These are phyloP conservation scores for Lordiphosa clarofinis DNA, from an alignment of 1,140 invertebrate genomes.

Conservation along the genomic window DNA sequence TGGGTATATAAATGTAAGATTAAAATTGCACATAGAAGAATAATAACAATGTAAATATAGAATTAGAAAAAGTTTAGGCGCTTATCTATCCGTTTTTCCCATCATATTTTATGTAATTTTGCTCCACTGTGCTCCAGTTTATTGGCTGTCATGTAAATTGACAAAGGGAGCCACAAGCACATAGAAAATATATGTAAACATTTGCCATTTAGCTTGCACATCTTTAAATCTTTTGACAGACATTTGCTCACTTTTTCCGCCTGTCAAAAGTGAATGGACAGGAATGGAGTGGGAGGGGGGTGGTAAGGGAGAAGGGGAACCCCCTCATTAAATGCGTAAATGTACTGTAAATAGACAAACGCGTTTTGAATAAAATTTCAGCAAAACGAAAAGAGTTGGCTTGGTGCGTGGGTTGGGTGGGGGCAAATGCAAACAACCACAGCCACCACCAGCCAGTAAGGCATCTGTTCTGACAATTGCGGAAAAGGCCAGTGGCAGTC, in stretches of 20 bases:
- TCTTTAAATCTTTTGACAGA: constrained; percentile 69
- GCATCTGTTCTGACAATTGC: constrained; percentile 54
- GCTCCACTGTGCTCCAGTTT: constrained; percentile 21
- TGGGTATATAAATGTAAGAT: too few relatives aligned
- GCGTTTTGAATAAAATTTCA: constrained; percentile 70
- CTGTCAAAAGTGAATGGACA: constrained; percentile 2
- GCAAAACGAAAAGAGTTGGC: constrained; percentile 58
- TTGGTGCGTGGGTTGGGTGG: not conserved
- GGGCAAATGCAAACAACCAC: constrained; percentile 58
- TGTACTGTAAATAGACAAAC: constrained; percentile 78
- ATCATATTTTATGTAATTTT: not conserved
- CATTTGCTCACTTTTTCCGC: constrained; percentile 55
- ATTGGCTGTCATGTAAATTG: constrained; percentile 14
- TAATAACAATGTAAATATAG: too few relatives aligned
- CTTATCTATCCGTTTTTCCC: too few relatives aligned
- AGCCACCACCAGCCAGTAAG: constrained; percentile 16
- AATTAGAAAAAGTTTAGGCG: too few relatives aligned
- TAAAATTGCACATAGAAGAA: too few relatives aligned
- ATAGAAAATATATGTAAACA: constrained; percentile 5
- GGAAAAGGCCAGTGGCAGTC: constrained; percentile 43
- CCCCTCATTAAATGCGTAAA: constrained; percentile 77
- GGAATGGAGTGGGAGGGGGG: too few relatives aligned
- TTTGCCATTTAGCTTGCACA: constrained; percentile 52
- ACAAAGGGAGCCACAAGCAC: constrained; percentile 23
- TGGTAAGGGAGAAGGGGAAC: constrained; percentile 7